These are phyloP conservation scores for Pelochelys cantorii DNA, from an alignment of 2,797 vertebrate species.

Conservation along the genomic window DNA sequence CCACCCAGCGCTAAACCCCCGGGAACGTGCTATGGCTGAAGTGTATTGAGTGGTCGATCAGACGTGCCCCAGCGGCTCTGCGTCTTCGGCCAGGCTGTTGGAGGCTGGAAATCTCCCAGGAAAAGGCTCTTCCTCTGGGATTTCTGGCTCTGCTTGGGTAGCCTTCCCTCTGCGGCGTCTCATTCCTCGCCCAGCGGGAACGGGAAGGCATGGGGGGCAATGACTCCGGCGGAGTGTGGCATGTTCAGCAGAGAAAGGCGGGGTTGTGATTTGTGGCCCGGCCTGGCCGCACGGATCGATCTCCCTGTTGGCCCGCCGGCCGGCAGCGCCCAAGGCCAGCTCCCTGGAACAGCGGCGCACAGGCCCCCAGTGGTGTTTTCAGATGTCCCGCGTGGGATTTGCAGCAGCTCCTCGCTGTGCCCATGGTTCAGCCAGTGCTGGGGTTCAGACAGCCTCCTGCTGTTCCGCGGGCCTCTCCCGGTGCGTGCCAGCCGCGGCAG, in stretches of 20 bases:
- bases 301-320: fast-evolving
- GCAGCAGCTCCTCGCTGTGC: not conserved
- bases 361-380: not conserved
- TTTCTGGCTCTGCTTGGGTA: not conserved
- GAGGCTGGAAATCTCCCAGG: not conserved
- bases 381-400: not conserved
- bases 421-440: not conserved
- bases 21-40: no score
- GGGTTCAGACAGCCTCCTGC: not conserved
- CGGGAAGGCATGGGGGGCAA: not conserved
- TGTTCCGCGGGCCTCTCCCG: not conserved
- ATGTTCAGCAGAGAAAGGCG: not conserved
- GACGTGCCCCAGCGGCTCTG: not conserved
- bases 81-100: not conserved
- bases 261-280: not conserved
- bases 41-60: not conserved
- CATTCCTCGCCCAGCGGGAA: no score
- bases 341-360: not conserved
- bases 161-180: not conserved
- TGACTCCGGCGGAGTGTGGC: not conserved
- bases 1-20: no score
- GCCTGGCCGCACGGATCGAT: not conserved
- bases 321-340: not conserved
- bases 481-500: not conserved
- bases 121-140: not conserved